phyloP scores from a whole-genome alignment of 2,888 invertebrate genomes.

The Pyrgus malvae region DNA sequence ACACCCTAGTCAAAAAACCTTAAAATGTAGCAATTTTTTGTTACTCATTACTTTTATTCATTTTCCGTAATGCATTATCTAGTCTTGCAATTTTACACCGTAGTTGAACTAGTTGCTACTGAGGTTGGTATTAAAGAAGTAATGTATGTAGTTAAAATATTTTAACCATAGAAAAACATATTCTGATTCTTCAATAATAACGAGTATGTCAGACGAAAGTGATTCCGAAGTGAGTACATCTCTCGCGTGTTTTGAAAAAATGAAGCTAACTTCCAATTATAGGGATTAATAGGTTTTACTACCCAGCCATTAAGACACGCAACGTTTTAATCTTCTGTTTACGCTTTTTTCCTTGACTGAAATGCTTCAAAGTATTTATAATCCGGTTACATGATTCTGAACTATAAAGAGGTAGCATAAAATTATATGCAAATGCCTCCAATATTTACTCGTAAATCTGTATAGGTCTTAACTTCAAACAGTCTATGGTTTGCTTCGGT shows the following conservation, averaged over 20 bases:
- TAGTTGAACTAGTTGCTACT: conserved; percentile 24
- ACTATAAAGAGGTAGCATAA: conserved; percentile 68
- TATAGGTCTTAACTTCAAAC: conserved; percentile 48
- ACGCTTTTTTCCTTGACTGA: conserved; percentile 65
- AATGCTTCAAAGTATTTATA: conserved; percentile 69
- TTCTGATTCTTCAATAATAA: too few relatives aligned
- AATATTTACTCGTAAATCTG: conserved; percentile 67
- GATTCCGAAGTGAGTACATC: conserved; percentile 54
- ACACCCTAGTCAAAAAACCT: background rate
- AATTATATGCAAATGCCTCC: conserved; percentile 71
- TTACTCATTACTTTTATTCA: conserved; percentile 29
- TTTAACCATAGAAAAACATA: too few relatives aligned
- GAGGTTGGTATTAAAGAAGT: background rate
- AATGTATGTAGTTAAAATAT: background rate
- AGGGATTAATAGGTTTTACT: conserved; percentile 45
- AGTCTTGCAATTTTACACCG: conserved; percentile 47
- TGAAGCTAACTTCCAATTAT: conserved; percentile 44
- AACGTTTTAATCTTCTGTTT: conserved; percentile 69
- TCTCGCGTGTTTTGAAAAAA: conserved; percentile 41
- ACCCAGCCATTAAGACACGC: conserved; percentile 57
- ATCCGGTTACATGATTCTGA: conserved; percentile 70
- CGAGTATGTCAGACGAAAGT: conserved; percentile 41
- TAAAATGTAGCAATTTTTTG: conserved; percentile 15
- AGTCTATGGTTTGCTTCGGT: conserved; percentile 64
- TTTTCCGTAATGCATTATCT: conserved; percentile 29